Evolutionary conservation across 2,113 vertebrate genomes (phyloP), one percentile per base, ranked within the genome.

Genomic region (Aphelocoma coerulescens): DNA sequence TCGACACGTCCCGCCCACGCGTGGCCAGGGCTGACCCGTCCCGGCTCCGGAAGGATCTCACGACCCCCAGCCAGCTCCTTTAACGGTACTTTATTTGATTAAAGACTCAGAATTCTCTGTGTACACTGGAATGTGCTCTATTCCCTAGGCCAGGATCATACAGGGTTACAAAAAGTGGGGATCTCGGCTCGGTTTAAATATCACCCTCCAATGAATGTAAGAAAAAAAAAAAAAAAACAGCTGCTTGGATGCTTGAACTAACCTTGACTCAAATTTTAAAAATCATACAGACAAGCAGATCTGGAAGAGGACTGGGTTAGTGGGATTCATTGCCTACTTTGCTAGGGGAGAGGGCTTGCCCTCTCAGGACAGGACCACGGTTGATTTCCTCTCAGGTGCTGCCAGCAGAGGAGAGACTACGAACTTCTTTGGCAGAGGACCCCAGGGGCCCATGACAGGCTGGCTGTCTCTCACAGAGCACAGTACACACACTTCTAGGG

Each of bases 61-160:
- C 8, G 30, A 86, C 44, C n/a, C 54, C 4, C 54, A 68, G 75
- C 32, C 78, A 11, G 33, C 44, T 85, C 90, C 87, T 97, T 97
- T 95, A 96, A 98, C 98, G 98, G 98, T 98, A 98, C 97, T 99
- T 99, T 99, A 99, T 99, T 99, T 97, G 98, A 98, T 99, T 99
- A 98, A 98, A 98, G 98, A 97, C 97, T 97, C n/a, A 93, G 90
- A 79, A 88, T 97, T 97, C 96, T 95, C 92, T 94, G 96, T 95
- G 81, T 98, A 99, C 98, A 99, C 92, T 98, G 99, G 99, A 99
- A 99, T 99, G 99, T 99, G 96, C 97, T 97, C 97, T 98, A 98
- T 96, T 97, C 98, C 98, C 98, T 98, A 97, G 95, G 92, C 97
- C 96, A 96, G 97, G 89, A 98, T 93, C 94, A 96, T 95, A 98